Conservation (phyloP, 2,113 vertebrate genomes). For the Corydoras maculifer region DNA sequence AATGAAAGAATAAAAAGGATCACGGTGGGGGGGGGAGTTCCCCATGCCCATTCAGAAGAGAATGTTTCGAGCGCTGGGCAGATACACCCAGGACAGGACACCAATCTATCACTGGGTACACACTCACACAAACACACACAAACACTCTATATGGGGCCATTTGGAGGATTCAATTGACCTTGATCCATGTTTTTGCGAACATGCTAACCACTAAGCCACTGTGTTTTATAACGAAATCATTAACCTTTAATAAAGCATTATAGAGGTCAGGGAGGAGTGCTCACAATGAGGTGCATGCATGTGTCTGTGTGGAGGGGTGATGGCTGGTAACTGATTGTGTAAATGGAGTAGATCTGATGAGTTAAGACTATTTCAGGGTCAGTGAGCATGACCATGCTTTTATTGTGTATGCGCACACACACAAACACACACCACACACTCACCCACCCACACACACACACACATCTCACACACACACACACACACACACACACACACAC, state of each 20-base stretch:
- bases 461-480: background rate
- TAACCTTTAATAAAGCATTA: too few species aligned
- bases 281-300: slow-evolving; percentile 43
- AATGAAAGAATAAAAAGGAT: too few species aligned
- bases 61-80: too few species aligned
- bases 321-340: slow-evolving; percentile 54
- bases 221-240: background rate
- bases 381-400: slow-evolving; percentile 38
- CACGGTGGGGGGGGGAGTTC: too few species aligned
- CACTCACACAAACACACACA: too few species aligned
- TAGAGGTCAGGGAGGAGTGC: background rate
- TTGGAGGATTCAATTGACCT: too few species aligned
- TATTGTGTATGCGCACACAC: slow-evolving; percentile 16
- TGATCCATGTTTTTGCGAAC: too few species aligned
- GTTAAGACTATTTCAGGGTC: slow-evolving; percentile 64
- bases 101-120: too few species aligned
- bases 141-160: too few species aligned
- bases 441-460: slow-evolving; percentile 15
- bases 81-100: too few species aligned
- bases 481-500: background rate
- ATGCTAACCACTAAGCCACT: too few species aligned
- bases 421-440: slow-evolving; percentile 22
- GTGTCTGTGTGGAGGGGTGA: background rate
- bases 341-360: slow-evolving; percentile 63
- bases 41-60: too few species aligned